Percentiles rank a stretch among this genome's conserved stretches.
Conservation (phyloP, 2,888 invertebrate species). For the Marasmarcha lunaedactyla region DNA sequence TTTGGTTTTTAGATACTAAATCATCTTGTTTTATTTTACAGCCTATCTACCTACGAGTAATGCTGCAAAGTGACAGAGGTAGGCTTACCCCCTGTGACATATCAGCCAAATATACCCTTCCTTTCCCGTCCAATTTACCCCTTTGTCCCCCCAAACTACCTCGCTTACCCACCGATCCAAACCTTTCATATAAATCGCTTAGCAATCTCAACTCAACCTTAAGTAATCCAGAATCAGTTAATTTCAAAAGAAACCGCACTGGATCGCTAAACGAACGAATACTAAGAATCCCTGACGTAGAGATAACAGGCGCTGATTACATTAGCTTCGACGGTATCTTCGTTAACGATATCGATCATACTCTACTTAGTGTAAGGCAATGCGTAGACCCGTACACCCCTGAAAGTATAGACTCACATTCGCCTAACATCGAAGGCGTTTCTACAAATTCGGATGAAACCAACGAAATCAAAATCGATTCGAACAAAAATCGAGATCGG, state of each 20-base stretch:
- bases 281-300: conserved; percentile 50
- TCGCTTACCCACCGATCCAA: conserved; percentile 37
- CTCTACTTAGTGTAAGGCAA: conserved; percentile 41
- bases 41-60: conserved; percentile 84
- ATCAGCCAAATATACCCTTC: conserved; percentile 35
- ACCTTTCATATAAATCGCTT: conserved; percentile 20
- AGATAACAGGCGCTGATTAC: conserved; percentile 63
- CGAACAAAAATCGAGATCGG: conserved; percentile 36
- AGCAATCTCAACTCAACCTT: conserved; percentile 11
- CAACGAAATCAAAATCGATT: conserved; percentile 30
- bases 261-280: conserved; percentile 46
- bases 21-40: conserved; percentile 39
- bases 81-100: conserved; percentile 54
- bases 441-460: conserved; percentile 36
- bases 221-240: conserved; percentile 23
- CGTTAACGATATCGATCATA: conserved; percentile 66
- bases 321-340: conserved; percentile 48
- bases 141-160: conserved; percentile 17
- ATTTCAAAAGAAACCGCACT: conserved; percentile 31
- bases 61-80: conserved; percentile 82
- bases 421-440: conserved; percentile 68
- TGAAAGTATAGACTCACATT: conserved; percentile 83
- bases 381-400: conserved; percentile 83
- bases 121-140: conserved; percentile 21
- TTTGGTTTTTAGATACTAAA: too few species aligned